Evolutionary conservation across 2,797 vertebrate species (phyloP), one percentile per base, ranked within the genome.

Genomic region (Coendou prehensilis): DNA sequence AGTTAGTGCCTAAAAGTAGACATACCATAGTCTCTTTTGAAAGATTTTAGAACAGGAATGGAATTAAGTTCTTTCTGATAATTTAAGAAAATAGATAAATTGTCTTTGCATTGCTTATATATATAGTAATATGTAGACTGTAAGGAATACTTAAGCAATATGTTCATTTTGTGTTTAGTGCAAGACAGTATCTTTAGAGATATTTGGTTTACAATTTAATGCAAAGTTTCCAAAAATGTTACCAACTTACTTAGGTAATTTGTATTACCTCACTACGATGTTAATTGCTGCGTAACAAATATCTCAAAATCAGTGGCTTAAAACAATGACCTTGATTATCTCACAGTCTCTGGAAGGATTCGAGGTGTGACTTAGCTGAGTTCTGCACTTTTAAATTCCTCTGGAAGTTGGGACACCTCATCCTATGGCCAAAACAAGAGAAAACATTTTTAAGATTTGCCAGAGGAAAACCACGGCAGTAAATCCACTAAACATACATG

Each of bases 61-160:
- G 33, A 94, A 81, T 87, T 80, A 67, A 95, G 80, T 94, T 92
- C 20, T 75, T 0, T 28, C 52, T 92, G 41, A 41, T 47, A 30
- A 78, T 37, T 79, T 56, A 91, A 52, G 63, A 93, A 97, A 97
- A 54, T 33, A 37, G 22, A 54, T 59, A 87, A 91, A 30, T 64
- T 56, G 26, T 86, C 5, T 37, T 93, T 14, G 15, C 37, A 1
- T 76, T 90, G 8, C 33, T 82, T 78, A 61, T 50, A 20, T 92
- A 50, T 61, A 45, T 30, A 52, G 26, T 30, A 81, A 20, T n/a
- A 50, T 13, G 15, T 23, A 78, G 2, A 89, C 33, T 85, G 3
- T 50, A 50, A 50, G 47, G 30, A 50, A 50, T 50, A 47, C 8
- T 50, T 73, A 76, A 93, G 9, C 13, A 80, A 41, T 30, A 15